A percentile compares a stretch with the other conserved stretches of the same genome.
These are phyloP conservation scores for Macrostomum lignano DNA, from an alignment of 1,140 invertebrate species.

Conservation along the genomic window DNA sequence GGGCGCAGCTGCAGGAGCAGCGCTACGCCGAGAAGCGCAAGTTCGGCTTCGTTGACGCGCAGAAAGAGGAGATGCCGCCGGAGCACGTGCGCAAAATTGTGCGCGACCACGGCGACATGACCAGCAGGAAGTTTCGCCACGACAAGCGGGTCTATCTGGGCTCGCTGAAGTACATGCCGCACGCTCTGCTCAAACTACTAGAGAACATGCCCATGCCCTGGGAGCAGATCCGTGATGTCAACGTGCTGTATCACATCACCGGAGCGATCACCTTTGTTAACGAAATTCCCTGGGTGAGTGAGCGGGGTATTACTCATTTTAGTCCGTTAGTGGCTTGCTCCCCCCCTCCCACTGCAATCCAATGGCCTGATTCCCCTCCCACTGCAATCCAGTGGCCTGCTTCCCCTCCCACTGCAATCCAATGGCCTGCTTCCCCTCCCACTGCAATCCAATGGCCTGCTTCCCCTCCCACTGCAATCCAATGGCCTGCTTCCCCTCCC, in stretches of 20 bases:
- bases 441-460: too few species aligned
- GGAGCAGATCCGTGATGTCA: conserved; percentile 85
- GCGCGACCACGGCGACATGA: conserved; percentile 89
- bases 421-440: too few species aligned
- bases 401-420: too few species aligned
- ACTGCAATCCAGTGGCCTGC: too few species aligned
- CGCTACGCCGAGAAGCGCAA: conserved; percentile 77
- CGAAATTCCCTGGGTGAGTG: conserved; percentile 91
- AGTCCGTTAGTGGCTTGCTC: too few species aligned
- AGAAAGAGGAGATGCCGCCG: conserved; percentile 92
- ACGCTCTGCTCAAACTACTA: conserved; percentile 74
- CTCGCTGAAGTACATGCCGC: conserved; percentile 41
- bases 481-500: too few species aligned
- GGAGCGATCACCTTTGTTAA: conserved; percentile 93
- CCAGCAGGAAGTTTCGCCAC: conserved; percentile 70
- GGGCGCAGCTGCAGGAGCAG: conserved; percentile 80
- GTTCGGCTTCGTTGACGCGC: conserved; percentile 79
- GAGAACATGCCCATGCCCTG: conserved; percentile 99
- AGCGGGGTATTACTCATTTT: too few species aligned
- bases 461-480: too few species aligned
- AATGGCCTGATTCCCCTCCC: too few species aligned
- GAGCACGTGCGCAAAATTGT: conserved; percentile 90
- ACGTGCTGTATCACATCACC: conserved; percentile 73
- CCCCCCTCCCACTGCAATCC: too few species aligned
- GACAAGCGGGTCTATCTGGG: conserved; percentile 85